Evolutionary conservation across 2,113 vertebrate genomes (phyloP), one percentile per base, ranked within the genome.

Genomic region (Solea solea): DNA sequence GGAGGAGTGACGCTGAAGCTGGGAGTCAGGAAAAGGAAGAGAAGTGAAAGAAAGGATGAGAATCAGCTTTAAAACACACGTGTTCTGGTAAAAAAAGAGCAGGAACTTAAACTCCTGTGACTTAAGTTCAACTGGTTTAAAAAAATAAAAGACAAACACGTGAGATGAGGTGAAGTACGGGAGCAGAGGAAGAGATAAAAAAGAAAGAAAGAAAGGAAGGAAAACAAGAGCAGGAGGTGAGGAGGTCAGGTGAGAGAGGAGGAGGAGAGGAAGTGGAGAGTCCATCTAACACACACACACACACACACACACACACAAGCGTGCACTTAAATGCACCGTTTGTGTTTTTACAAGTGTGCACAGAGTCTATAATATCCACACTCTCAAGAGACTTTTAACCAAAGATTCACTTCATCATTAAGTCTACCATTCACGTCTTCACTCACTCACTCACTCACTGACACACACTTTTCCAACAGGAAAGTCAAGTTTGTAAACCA

Each of bases 191-290:
- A 64, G 62, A 1, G 11, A 15, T 3, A 61, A 82, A 69, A 80
- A 76, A 73, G 68, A 46, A 4, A 69, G 73, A 53, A 69, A 8
- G 1, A 39, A 0, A 44, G 49, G 42, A 49, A 9, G 54, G 13
- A 41, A 40, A 58, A 34, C 71, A n/a, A 69, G 55, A 57, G 73
- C 48, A 13, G 12, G 15, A 52, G 4, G 16, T 16, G 49, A 8
- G 8, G 50, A 69, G 78, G 75, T 64, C 58, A 76, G 72, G 56
- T 52, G 42, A 3, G 11, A 14, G 21, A 59, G 86, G 58, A 84
- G 88, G 86, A 91, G 89, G 73, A 74, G 70, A 69, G 80, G 85
- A 90, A 78, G 78, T 60, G 57, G 45, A 64, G 21, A 69, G 61
- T 53, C 75, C 49, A 61, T 53, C 50, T 82, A 87, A 84, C 44